Evolutionary conservation across 2,797 vertebrate genomes (phyloP).

Genomic region (Molothrus aeneus): DNA sequence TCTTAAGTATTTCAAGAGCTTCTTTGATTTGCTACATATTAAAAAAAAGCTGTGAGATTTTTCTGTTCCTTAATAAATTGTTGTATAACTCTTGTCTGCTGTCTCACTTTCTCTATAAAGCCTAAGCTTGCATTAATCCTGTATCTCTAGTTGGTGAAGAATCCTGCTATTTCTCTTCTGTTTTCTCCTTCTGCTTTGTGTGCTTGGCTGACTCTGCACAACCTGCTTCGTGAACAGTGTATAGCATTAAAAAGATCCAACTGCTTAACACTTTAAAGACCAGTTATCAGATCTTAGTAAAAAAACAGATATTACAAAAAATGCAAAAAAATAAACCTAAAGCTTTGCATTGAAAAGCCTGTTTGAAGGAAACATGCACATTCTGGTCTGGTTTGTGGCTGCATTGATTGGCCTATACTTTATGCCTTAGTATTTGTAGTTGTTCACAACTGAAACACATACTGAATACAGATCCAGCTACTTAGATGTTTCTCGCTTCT

Average conservation of each 20-base stretch:
- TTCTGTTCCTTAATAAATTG: slow-evolving; percentile 36
- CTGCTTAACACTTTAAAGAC: not conserved
- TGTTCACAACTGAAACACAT: not conserved
- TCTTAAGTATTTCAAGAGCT: slow-evolving; percentile 36
- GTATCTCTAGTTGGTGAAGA: slow-evolving; percentile 2
- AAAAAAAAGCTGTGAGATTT: slow-evolving; percentile 22
- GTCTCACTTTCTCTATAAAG: slow-evolving; percentile 26
- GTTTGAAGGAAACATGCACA: not conserved
- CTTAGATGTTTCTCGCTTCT: not conserved
- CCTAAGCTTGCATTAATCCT: slow-evolving; percentile 44
- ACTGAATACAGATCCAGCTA: not conserved
- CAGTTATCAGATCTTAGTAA: not conserved
- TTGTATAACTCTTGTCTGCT: slow-evolving; percentile 17
- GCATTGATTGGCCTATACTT: not conserved
- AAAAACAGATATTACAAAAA: not conserved
- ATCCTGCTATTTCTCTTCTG: slow-evolving; percentile 33
- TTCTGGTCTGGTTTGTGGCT: not conserved
- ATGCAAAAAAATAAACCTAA: not conserved
- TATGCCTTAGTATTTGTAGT: not conserved
- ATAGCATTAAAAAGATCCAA: not conserved
- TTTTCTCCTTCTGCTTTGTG: slow-evolving; percentile 35
- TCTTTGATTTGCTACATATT: slow-evolving; percentile 57
- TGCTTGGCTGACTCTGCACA: slow-evolving; percentile 64
- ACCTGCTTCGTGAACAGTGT: not conserved
- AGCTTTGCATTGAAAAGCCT: not conserved